phyloP scores from a whole-genome alignment of 2,888 invertebrate genomes.

The Osmoderma eremita region DNA sequence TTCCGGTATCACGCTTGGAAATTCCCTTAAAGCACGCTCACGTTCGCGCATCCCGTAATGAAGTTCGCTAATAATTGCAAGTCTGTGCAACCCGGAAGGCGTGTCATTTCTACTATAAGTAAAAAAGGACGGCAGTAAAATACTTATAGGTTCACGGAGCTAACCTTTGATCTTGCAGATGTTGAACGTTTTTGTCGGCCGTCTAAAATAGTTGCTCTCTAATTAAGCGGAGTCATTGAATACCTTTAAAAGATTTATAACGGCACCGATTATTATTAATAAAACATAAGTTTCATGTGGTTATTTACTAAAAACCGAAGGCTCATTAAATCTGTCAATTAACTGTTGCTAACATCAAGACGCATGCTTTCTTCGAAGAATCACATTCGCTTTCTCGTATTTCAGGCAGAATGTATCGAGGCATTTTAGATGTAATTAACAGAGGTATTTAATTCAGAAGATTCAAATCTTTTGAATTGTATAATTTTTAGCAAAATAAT shows the following conservation, averaged over 20 bases:
- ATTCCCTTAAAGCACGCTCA: slow-evolving; percentile 41
- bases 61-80: slow-evolving; percentile 48
- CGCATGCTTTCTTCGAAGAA: not conserved
- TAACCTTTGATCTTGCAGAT: slow-evolving; percentile 52
- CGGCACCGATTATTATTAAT: slow-evolving; percentile 56
- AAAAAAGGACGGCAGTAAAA: slow-evolving; percentile 46
- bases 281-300: slow-evolving; percentile 30
- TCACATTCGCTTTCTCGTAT: slow-evolving; percentile 6
- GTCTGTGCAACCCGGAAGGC: slow-evolving; percentile 50
- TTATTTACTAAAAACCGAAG: slow-evolving; percentile 18
- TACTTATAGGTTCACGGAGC: slow-evolving; percentile 50
- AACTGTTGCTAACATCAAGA: not conserved
- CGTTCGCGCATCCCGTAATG: slow-evolving; percentile 44
- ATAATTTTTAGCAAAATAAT: no score
- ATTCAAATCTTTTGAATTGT: no score
- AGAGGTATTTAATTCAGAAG: no score
- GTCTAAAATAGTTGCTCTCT: slow-evolving; percentile 50
- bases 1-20: slow-evolving; percentile 42
- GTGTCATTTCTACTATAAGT: slow-evolving; percentile 48
- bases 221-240: slow-evolving; percentile 52
- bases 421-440: no score
- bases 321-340: slow-evolving; percentile 2
- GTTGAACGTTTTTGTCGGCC: slow-evolving; percentile 45
- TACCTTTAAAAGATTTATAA: slow-evolving; percentile 55
- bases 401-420: not conserved